Evolutionary conservation across 1,140 invertebrate species (phyloP).

Genomic region (Aphidius gifuensis): DNA sequence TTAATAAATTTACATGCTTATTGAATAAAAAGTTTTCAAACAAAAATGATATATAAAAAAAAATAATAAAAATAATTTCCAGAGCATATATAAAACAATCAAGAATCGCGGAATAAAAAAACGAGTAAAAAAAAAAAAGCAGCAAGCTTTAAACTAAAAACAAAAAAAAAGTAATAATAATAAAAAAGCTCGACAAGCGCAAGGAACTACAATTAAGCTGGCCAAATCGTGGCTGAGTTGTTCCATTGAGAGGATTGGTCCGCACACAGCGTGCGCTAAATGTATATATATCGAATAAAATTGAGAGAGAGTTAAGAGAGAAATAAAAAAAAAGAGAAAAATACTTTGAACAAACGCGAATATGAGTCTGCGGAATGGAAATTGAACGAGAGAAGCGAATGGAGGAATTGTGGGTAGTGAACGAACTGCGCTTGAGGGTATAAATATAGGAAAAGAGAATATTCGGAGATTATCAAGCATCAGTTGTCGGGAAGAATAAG

Average conservation of each 20-base stretch:
- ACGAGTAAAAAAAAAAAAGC: too few species aligned
- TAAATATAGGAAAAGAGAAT: conserved; percentile 30
- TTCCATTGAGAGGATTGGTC: conserved; percentile 55
- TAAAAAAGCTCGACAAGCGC: conserved; percentile 21
- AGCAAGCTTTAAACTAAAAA: not conserved
- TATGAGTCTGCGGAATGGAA: conserved; percentile 25
- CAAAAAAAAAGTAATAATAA: conserved; percentile 20
- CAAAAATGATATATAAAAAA: too few species aligned
- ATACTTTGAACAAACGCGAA: conserved; percentile 24
- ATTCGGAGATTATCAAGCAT: conserved; percentile 56
- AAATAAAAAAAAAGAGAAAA: conserved; percentile 16
- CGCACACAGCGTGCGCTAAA: conserved; percentile 40
- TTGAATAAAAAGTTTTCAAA: too few species aligned
- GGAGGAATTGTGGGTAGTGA: conserved; percentile 24
- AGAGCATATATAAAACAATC: too few species aligned
- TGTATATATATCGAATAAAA: conserved; percentile 38
- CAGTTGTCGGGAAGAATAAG: conserved; percentile 56
- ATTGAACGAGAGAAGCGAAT: not conserved
- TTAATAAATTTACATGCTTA: too few species aligned
- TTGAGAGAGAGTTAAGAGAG: conserved; percentile 33
- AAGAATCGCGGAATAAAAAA: too few species aligned
- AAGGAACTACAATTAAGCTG: conserved; percentile 53
- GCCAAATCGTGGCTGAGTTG: conserved; percentile 51
- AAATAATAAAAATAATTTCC: too few species aligned
- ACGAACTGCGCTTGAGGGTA: conserved; percentile 14